These are phyloP conservation scores for Sorex fumeus DNA, from an alignment of 2,113 vertebrate genomes.

Conservation along the genomic window DNA sequence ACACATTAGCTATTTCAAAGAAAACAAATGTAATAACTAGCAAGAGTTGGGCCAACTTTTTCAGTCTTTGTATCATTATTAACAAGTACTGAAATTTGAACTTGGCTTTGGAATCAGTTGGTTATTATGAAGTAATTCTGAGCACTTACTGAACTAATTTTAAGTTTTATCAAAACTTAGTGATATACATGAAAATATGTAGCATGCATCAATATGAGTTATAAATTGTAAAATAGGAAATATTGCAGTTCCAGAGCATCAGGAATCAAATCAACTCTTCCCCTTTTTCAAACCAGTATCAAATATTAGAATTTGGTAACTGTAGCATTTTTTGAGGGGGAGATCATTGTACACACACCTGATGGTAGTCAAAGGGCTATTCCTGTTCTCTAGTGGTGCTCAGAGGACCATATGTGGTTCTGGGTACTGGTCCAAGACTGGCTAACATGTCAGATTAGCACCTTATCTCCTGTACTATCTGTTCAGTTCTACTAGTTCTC, in stretches of 20 bases:
- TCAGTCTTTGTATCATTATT: constrained; percentile 67
- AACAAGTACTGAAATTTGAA: constrained; percentile 43
- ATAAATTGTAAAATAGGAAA: constrained; percentile 40
- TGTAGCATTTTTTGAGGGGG: too few species aligned
- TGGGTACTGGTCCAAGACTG: too few species aligned
- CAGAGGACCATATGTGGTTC: too few species aligned
- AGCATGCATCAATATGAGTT: constrained; percentile 3
- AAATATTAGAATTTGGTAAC: constrained; percentile 44
- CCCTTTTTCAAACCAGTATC: constrained; percentile 44
- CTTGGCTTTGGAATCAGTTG: constrained; percentile 46
- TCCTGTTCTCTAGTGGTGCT: too few species aligned
- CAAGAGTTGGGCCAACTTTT: constrained; percentile 80
- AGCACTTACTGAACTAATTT: constrained; percentile 34
- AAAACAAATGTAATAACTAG: constrained; percentile 79
- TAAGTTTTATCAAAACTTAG: constrained; percentile 60
- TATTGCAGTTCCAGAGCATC: background rate
- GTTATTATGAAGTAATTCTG: constrained; percentile 41
- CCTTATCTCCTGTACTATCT: too few species aligned
- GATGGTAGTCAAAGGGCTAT: too few species aligned
- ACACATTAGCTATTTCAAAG: constrained; percentile 76
- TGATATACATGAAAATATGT: background rate
- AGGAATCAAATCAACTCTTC: constrained; percentile 46
- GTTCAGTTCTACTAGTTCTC: background rate
- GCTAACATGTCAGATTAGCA: too few species aligned
- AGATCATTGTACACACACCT: too few species aligned